Base-by-base conservation (phyloP, 2,113 vertebrate genomes). In the Oreochromis niloticus region DNA sequence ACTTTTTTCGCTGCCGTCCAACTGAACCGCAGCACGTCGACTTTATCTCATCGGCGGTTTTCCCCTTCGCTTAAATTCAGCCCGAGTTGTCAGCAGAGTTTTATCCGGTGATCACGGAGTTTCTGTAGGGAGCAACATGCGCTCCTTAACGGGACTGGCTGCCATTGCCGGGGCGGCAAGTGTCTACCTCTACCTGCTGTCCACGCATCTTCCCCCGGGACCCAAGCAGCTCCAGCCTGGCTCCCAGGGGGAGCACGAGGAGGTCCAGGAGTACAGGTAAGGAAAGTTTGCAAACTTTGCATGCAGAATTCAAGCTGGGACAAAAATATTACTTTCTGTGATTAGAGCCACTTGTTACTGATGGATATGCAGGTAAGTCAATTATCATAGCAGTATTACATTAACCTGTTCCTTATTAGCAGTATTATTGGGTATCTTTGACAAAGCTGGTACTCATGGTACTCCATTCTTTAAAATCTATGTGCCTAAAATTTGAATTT, bases 181-280 rank as follows among this genome's bases (percentile, higher is more conserved):
- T 5, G 94, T 96, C 6, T 96, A 95, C 86, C 95, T 97, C 55
- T 97, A 97, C 88, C 86, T 97, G 91, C 95, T 97, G 82, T 95
- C 97, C 1, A 80, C 84, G 9, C 94, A 95, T 12, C 95, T 97
- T 4, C 96, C 96, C 86, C 94, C 89, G 93, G 92, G 88, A 48
- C 84, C 68, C 11, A 54, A 5, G 46, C 82, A 6, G 34, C 19
- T 11, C 9, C 71, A 10, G 81, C 63, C 88, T 68, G 89, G 4
- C 12, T 4, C 81, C 4, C 86, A 52, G 41, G 91, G 12, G 27
- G 30, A 56, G 78, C 66, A 80, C 11, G 83, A 56, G 66, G 89
- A 2, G 2, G 75, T 39, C 19, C 87, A 55, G 22, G 91, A 95
- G 82, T 85, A 81, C 90, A 95, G 93, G 96, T 95, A 86, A 12